Base-by-base conservation (phyloP, 2,888 invertebrate genomes). In the Sympetrum striolatum region DNA sequence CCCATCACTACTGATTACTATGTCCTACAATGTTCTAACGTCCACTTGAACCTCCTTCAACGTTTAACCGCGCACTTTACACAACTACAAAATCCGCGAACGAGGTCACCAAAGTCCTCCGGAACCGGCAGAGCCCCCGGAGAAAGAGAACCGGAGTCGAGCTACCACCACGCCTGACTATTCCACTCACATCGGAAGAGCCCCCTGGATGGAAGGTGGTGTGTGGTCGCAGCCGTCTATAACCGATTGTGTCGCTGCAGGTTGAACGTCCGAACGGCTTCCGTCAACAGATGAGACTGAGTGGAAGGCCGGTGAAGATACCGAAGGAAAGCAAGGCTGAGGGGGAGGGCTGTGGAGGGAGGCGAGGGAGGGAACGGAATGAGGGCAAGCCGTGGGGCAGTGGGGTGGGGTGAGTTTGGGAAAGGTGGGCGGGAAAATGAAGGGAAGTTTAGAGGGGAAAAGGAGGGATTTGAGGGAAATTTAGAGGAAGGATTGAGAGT, bases 281-380 rank as follows among this genome's bases (percentile, higher is more conserved):
- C 86, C 86, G 86, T 86, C 86, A 86, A 86, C 86, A 86, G 86
- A 86, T 86, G 58, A 86, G 86, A 86, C 86, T 86, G 86, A 86
- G 60, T 58, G 60, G 60, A 86, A 64, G 86, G 86, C 86, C 60
- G 86, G 35, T 37, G 48, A 58, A 22, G 86, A 37, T 25, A 22
- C 31, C 82, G 53, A 35, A 82, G 82, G 82, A 82, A 82, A 58
- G 53, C 82, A 35, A 31, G 82, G 31, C 81, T 31, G 53, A 10
- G 81, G 48, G 81, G 81, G 48, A 31, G n/a, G 22, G 18, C 12
- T 4, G 8, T 3, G n/a, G 53, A 1, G 82, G 31, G 82, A 44
- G 48, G 81, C 14, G 25, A n/a, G 35, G 80, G 80, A 31, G 80
- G 82, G 58, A 53, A 31, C 48, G 58, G 82, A 82, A 82, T 35